These are phyloP conservation scores for Talpa occidentalis DNA, from an alignment of 2,113 vertebrate species.

Conservation along the genomic window DNA sequence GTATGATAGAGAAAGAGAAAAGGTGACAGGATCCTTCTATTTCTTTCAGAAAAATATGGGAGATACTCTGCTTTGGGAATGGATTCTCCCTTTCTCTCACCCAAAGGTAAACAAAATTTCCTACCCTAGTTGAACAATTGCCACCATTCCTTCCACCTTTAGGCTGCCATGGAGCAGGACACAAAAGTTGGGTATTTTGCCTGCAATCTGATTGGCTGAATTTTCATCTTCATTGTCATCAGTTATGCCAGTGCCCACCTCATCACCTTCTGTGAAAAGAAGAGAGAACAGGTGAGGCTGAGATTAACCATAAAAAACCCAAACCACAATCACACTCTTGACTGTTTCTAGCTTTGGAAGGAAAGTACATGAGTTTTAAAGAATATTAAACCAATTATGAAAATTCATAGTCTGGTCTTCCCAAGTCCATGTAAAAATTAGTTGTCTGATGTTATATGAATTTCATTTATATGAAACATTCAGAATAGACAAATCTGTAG, in stretches of 20 bases:
- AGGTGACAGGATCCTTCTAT: background rate
- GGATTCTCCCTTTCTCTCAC: constrained; percentile 1
- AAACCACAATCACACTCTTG: background rate
- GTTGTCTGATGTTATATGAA: constrained; percentile 29
- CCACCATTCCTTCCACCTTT: constrained; percentile 99
- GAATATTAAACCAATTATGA: background rate
- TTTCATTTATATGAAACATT: constrained; percentile 25
- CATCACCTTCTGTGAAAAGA: constrained; percentile 92
- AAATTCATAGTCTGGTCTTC: constrained; percentile 22
- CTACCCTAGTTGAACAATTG: constrained; percentile 97
- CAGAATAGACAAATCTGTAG: background rate
- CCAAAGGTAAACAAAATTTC: constrained; percentile 62
- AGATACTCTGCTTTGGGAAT: background rate
- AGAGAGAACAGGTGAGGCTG: constrained; percentile 46
- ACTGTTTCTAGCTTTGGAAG: constrained; percentile 1
- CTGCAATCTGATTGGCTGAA: constrained; percentile 97
- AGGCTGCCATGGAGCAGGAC: constrained; percentile 97
- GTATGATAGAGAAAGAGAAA: background rate
- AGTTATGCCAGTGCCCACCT: constrained; percentile 94
- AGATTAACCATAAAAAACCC: constrained; percentile 30
- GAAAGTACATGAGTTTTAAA: background rate
- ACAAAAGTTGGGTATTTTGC: constrained; percentile 98
- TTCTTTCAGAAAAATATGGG: constrained; percentile 39
- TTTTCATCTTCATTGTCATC: constrained; percentile 97
- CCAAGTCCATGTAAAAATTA: background rate